Evolutionary conservation across 2,113 vertebrate genomes (phyloP).

Genomic region (Chaetorhynchus papuensis): DNA sequence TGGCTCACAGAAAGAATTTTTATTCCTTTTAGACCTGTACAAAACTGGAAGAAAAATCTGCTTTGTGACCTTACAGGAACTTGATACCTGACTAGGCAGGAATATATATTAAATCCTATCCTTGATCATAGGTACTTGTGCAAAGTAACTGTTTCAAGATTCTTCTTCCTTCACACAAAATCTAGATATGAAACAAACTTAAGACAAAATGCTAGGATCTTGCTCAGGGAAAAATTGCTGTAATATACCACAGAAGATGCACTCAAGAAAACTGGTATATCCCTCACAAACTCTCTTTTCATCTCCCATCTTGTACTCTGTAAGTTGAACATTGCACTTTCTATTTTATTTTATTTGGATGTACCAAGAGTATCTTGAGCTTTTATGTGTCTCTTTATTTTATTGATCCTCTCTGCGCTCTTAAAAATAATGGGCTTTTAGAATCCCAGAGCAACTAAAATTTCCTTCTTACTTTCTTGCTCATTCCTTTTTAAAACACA

Average conservation of each 20-base stretch:
- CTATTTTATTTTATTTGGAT: slow-evolving; percentile 65
- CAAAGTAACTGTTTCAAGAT: slow-evolving; percentile 13
- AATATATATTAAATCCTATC: slow-evolving; percentile 24
- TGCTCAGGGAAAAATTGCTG: slow-evolving; percentile 36
- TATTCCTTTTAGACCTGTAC: not conserved
- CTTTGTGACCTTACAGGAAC: slow-evolving; percentile 42
- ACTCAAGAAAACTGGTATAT: not conserved
- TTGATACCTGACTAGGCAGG: slow-evolving; percentile 34
- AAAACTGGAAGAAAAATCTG: slow-evolving; percentile 7
- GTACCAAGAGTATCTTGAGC: slow-evolving; percentile 54
- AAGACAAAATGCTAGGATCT: slow-evolving; percentile 25
- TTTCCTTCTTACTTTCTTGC: slow-evolving; percentile 60
- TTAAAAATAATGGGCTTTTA: slow-evolving; percentile 78
- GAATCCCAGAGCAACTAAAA: slow-evolving; percentile 60
- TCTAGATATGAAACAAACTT: slow-evolving; percentile 43
- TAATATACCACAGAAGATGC: not conserved
- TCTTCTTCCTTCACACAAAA: not conserved
- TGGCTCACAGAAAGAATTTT: not conserved
- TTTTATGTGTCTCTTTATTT: slow-evolving; percentile 75
- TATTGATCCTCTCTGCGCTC: slow-evolving; percentile 67
- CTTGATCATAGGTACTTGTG: slow-evolving; percentile 22
- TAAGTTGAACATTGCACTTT: not conserved
- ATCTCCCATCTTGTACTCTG: not conserved
- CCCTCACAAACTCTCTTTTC: slow-evolving; percentile 7
- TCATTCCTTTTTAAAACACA: slow-evolving; percentile 60